These are phyloP conservation scores for Phyllostomus discolor DNA, from an alignment of 2,113 vertebrate genomes.

Conservation along the genomic window DNA sequence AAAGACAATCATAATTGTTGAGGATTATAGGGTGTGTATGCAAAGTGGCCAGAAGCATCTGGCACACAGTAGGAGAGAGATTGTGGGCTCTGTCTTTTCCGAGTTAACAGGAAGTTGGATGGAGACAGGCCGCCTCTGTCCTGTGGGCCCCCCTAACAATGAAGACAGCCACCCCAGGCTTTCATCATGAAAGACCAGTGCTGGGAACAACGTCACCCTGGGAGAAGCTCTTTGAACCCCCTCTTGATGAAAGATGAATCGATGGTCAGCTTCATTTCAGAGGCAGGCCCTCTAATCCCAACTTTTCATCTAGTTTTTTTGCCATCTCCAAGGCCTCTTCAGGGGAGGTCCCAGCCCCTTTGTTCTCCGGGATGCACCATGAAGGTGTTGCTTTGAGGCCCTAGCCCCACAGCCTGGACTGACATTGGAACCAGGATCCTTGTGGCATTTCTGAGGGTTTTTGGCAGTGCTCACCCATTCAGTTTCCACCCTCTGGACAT, in stretches of 20 bases:
- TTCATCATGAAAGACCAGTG: neutral
- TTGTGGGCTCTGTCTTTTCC: neutral
- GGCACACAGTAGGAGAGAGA: neutral
- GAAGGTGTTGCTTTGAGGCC: neutral
- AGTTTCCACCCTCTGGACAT: too few species aligned
- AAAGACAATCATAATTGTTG: neutral
- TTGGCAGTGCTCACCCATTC: neutral
- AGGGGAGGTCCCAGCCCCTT: neutral
- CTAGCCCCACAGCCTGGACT: too few species aligned
- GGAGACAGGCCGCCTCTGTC: neutral
- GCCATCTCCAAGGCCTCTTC: neutral
- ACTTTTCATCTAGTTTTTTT: conserved; percentile 8
- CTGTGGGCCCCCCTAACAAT: neutral
- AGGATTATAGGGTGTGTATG: neutral
- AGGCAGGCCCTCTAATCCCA: neutral
- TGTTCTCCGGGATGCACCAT: neutral
- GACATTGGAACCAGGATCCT: neutral
- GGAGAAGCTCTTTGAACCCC: conserved; percentile 4
- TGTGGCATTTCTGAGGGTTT: neutral
- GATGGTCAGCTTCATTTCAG: neutral
- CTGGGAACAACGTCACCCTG: neutral
- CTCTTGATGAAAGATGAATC: conserved; percentile 33
- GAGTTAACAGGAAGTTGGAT: neutral
- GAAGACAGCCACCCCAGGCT: neutral
- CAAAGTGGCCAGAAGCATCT: neutral